phyloP scores from a whole-genome alignment of 2,888 invertebrate genomes.

The Altica lythri region DNA sequence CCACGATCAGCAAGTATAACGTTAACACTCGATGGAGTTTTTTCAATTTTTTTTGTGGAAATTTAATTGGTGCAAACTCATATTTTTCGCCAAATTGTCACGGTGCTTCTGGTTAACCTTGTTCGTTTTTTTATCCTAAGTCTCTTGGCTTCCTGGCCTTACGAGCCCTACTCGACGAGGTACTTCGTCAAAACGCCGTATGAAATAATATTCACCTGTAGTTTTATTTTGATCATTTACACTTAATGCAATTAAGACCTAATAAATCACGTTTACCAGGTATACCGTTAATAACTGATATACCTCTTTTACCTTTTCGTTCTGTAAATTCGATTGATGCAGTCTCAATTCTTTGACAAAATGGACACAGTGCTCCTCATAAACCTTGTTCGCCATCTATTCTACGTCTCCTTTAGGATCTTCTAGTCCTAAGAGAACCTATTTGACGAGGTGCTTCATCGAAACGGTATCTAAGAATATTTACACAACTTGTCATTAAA shows the following conservation, averaged over 20 bases:
- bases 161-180: constrained; percentile 64
- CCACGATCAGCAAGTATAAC: constrained; percentile 71
- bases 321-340: constrained; percentile 71
- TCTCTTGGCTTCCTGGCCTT: constrained; percentile 66
- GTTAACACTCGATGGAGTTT: constrained; percentile 66
- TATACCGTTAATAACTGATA: constrained; percentile 63
- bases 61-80: constrained; percentile 64
- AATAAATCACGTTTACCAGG: constrained; percentile 63
- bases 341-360: constrained; percentile 65
- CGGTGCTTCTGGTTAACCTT: constrained; percentile 63
- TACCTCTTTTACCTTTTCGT: constrained; percentile 71
- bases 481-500: constrained; percentile 71
- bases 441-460: constrained; percentile 70
- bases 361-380: constrained; percentile 68
- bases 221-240: constrained; percentile 60
- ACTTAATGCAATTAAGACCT: constrained; percentile 61
- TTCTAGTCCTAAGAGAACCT: constrained; percentile 66
- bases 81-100: constrained; percentile 65
- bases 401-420: constrained; percentile 75
- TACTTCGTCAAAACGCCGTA: constrained; percentile 62
- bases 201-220: constrained; percentile 63
- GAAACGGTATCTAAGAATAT: constrained; percentile 71
- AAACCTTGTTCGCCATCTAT: constrained; percentile 65
- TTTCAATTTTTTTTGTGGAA: constrained; percentile 67
- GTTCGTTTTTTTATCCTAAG: constrained; percentile 64